A percentile compares a stretch with the other conserved stretches of the same genome.
These are phyloP conservation scores for Oreochromis spilurus DNA, from an alignment of 2,113 vertebrate species.

Conservation along the genomic window DNA sequence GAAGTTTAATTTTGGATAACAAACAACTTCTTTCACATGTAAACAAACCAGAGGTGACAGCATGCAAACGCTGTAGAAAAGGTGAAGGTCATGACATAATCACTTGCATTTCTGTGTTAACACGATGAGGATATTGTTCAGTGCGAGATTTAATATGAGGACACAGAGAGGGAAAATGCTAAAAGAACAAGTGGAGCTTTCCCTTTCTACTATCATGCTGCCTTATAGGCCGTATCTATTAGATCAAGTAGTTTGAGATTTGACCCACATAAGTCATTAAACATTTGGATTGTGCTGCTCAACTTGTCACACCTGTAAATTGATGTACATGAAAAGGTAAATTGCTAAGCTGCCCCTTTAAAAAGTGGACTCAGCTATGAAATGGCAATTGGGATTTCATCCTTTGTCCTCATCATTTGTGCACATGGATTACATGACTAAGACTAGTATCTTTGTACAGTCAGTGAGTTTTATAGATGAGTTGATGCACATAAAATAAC, in stretches of 20 bases:
- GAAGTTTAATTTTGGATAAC: neutral
- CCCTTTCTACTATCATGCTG: rapidly evolving
- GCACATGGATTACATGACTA: neutral
- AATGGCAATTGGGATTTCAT: neutral
- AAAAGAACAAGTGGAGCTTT: neutral
- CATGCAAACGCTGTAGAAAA: rapidly evolving
- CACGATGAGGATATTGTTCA: neutral
- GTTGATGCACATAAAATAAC: neutral
- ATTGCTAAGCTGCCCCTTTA: neutral
- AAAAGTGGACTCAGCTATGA: neutral
- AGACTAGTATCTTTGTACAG: neutral
- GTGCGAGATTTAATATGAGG: neutral
- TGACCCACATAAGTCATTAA: neutral
- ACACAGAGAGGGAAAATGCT: neutral
- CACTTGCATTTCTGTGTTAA: neutral
- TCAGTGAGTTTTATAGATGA: neutral
- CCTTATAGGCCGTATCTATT: neutral
- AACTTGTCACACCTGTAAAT: neutral
- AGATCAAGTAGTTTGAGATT: neutral
- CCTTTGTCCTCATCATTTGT: neutral
- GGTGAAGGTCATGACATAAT: neutral
- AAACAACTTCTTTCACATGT: neutral
- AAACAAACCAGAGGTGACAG: neutral
- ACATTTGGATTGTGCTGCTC: rapidly evolving
- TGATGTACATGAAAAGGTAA: neutral